Percentiles rank a stretch among this genome's conserved stretches.
Conservation (phyloP, 2,888 invertebrate genomes). For the Nemoura dubitans region DNA sequence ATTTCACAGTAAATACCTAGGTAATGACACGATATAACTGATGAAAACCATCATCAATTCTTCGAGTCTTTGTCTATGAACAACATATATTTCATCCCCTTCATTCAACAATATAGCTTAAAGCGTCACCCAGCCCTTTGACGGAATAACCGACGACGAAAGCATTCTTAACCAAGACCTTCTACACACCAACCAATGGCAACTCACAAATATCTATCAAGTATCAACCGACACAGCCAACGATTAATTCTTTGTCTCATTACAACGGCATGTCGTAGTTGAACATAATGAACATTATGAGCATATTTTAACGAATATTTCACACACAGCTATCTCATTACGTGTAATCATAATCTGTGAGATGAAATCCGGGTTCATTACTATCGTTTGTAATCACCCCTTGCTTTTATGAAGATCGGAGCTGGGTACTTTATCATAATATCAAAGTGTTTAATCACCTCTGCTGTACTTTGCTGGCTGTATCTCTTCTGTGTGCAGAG, state of each 20-base stretch:
- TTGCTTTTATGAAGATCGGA: not conserved
- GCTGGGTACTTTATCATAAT: not conserved
- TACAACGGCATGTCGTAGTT: too few relatives aligned
- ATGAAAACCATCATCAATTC: too few relatives aligned
- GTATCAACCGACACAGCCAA: too few relatives aligned
- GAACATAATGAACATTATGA: not conserved
- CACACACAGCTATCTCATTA: not conserved
- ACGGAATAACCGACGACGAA: not conserved
- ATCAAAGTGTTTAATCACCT: not conserved
- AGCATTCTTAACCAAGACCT: too few relatives aligned
- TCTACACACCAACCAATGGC: too few relatives aligned
- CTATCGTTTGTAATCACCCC: not conserved
- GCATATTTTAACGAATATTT: not conserved
- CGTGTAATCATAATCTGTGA: not conserved
- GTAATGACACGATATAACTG: too few relatives aligned
- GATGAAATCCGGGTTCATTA: not conserved
- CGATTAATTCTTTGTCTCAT: too few relatives aligned
- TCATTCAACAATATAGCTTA: not conserved
- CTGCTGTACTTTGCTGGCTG: not conserved
- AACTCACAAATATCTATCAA: too few relatives aligned
- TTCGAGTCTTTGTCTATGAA: too few relatives aligned
- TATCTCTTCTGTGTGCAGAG: not conserved
- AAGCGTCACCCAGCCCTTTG: not conserved
- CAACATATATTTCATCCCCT: not conserved
- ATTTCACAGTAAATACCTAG: too few relatives aligned